A percentile compares a stretch with the other conserved stretches of the same genome.
These are phyloP conservation scores for Tetrapedia diversipes DNA, from an alignment of 2,888 invertebrate genomes.

Conservation along the genomic window DNA sequence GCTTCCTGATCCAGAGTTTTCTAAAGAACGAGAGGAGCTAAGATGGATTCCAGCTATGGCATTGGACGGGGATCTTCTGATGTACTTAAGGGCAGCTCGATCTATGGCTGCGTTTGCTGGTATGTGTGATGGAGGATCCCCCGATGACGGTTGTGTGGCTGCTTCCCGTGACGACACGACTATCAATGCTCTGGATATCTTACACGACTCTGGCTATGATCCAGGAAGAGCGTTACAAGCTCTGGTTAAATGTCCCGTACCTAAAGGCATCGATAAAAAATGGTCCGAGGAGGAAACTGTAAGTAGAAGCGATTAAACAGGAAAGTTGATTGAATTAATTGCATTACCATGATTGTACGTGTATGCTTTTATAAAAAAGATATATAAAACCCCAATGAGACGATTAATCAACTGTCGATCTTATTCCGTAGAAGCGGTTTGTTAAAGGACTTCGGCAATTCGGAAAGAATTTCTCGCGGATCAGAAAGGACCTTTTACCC, in stretches of 20 bases:
- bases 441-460: constrained; percentile 98
- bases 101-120: constrained; percentile 99
- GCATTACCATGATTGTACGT: background rate
- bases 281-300: constrained; percentile 98
- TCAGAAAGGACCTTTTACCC: constrained; percentile 97
- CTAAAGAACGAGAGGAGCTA: constrained; percentile 91
- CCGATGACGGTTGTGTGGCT: constrained; percentile 98
- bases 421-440: constrained; percentile 90
- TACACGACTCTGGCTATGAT: constrained; percentile 98
- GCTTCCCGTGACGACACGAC: constrained; percentile 99
- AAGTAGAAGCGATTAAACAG: constrained; percentile 69
- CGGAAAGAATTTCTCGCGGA: constrained; percentile 99
- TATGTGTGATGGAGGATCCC: constrained; percentile 99
- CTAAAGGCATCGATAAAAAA: constrained; percentile 98
- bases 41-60: constrained; percentile 97
- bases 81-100: constrained; percentile 98
- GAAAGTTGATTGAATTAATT: background rate
- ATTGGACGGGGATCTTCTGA: constrained; percentile 96
- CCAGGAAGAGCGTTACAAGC: constrained; percentile 98
- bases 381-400: constrained; percentile 11
- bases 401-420: constrained; percentile 32
- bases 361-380: background rate
- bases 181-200: constrained; percentile 97
- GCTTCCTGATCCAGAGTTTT: constrained; percentile 84
- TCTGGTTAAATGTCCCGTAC: constrained; percentile 97